phyloP scores from a whole-genome alignment of 35 echinoderm and acorn worm genomes.

The Stichopus chloronotus region DNA sequence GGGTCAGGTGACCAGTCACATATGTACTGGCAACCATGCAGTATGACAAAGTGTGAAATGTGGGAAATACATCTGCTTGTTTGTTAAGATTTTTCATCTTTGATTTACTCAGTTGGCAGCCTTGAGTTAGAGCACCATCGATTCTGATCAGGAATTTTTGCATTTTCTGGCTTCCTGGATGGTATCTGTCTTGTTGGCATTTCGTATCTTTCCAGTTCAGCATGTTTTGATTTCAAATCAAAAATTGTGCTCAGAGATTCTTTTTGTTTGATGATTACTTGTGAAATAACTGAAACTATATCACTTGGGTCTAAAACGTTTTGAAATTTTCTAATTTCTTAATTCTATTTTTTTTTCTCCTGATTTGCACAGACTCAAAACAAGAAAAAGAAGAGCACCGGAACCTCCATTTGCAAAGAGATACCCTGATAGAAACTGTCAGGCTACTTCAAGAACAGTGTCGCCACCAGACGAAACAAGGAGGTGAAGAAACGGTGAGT shows the following conservation, averaged over 20 bases:
- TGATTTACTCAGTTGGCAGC: too few species aligned
- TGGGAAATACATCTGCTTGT: too few species aligned
- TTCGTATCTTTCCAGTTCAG: neutral
- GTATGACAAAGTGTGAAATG: too few species aligned
- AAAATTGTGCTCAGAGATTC: neutral
- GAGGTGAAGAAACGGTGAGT: neutral
- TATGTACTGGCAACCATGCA: too few species aligned
- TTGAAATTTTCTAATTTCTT: neutral
- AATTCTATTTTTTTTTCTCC: neutral
- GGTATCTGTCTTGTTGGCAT: too few species aligned
- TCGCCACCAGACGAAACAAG: neutral
- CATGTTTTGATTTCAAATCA: neutral
- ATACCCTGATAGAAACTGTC: slow-evolving; percentile 39
- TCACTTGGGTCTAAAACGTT: neutral
- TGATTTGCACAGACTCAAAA: neutral
- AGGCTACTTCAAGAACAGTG: slow-evolving; percentile 46
- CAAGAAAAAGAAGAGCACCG: slow-evolving; percentile 26
- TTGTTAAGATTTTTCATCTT: too few species aligned
- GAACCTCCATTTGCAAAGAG: slow-evolving; percentile 39
- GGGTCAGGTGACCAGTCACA: too few species aligned
- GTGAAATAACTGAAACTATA: neutral
- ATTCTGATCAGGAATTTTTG: too few species aligned
- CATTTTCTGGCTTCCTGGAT: too few species aligned
- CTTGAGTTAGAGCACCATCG: too few species aligned
- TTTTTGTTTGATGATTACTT: neutral